These are phyloP conservation scores for Bujurquina vittata DNA, from an alignment of 2,113 vertebrate genomes.

Conservation along the genomic window DNA sequence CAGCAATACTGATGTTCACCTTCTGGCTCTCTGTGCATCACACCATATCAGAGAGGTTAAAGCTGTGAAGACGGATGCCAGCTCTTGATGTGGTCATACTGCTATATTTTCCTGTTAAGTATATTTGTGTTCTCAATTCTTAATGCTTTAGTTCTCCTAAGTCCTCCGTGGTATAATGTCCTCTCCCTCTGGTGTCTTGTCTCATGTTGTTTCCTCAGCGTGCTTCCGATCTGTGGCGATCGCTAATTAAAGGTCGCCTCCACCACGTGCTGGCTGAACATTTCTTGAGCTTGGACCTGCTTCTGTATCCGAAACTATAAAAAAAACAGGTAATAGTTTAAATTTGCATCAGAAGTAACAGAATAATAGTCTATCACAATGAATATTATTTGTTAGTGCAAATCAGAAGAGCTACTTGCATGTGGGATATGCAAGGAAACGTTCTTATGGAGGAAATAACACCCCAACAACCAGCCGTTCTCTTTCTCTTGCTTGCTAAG, in stretches of 20 bases:
- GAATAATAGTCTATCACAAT: not conserved
- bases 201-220: no score
- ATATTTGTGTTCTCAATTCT: no score
- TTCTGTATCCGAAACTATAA: not conserved
- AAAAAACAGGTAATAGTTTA: not conserved
- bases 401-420: not conserved
- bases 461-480: not conserved
- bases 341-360: not conserved
- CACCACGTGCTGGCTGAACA: not conserved
- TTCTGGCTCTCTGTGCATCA: no score
- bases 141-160: no score
- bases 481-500: not conserved
- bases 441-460: not conserved
- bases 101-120: no score
- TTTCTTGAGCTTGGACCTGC: not conserved
- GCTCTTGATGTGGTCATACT: no score
- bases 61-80: no score
- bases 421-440: not conserved
- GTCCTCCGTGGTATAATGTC: no score
- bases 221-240: not conserved
- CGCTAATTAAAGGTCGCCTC: not conserved
- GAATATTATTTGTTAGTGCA: not conserved
- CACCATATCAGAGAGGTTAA: no score
- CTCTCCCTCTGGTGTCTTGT: no score
- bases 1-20: no score